Conservation (phyloP, 2,888 invertebrate genomes). For the Aphidius colemani region DNA sequence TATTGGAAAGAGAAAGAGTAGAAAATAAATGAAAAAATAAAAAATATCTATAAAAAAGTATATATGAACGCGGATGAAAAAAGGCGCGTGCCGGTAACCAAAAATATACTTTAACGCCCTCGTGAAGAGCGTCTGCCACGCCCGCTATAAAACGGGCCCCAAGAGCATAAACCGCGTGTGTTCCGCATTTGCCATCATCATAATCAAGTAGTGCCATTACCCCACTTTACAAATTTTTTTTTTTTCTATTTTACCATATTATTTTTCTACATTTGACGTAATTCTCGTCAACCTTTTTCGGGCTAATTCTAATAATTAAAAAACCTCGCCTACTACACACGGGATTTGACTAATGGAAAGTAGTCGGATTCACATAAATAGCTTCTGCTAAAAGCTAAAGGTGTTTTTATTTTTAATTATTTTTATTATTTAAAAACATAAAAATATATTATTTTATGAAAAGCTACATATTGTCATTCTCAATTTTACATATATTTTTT, state of each 20-base stretch:
- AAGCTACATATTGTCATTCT: background rate
- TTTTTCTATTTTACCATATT: constrained; percentile 19
- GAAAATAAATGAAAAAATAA: constrained; percentile 14
- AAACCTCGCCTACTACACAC: constrained; percentile 18
- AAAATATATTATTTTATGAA: constrained; percentile 7
- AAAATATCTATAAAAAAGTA: constrained; percentile 15
- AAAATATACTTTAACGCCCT: constrained; percentile 54
- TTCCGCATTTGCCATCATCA: no score
- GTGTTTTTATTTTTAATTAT: constrained; percentile 21
- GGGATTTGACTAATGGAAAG: no score
- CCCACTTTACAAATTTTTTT: constrained; percentile 25
- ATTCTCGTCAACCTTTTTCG: background rate
- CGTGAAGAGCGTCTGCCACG: constrained; percentile 48
- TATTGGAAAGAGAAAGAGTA: background rate
- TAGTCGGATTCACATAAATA: background rate
- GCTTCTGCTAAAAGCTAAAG: background rate
- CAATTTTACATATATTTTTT: background rate
- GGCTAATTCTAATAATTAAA: constrained; percentile 47
- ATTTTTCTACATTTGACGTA: constrained; percentile 20
- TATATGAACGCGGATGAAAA: constrained; percentile 33
- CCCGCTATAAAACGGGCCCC: constrained; percentile 51
- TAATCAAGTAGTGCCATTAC: constrained; percentile 4
- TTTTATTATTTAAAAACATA: constrained; percentile 11
- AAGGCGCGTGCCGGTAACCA: constrained; percentile 43
- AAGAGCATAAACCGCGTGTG: constrained; percentile 32